These are phyloP conservation scores for Cyphomyrmex costatus DNA, from an alignment of 1,140 invertebrate species.

Conservation along the genomic window DNA sequence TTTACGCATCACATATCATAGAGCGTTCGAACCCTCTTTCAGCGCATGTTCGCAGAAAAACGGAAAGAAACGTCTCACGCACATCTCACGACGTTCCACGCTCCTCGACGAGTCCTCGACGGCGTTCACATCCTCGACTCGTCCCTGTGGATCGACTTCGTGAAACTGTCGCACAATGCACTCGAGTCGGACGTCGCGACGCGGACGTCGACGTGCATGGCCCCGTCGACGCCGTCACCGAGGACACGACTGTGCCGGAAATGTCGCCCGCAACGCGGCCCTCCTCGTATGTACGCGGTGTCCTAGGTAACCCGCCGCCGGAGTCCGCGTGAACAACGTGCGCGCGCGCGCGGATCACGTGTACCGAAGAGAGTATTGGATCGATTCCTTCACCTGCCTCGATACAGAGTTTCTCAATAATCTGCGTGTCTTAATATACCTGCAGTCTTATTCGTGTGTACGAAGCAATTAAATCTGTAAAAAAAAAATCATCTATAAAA, in stretches of 20 bases:
- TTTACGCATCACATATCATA: neutral
- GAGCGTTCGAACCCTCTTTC: neutral
- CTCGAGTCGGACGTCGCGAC: conserved; percentile 37
- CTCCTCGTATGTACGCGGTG: conserved; percentile 70
- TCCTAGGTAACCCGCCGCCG: conserved; percentile 72
- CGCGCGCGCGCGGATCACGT: conserved; percentile 43
- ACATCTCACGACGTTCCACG: conserved; percentile 34
- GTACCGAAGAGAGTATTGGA: conserved; percentile 56
- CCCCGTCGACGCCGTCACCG: conserved; percentile 68
- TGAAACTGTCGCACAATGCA: neutral
- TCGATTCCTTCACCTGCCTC: conserved; percentile 76
- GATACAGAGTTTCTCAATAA: conserved; percentile 55
- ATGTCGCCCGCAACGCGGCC: conserved; percentile 61
- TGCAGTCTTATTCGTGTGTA: neutral
- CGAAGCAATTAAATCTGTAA: neutral
- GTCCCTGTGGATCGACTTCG: neutral
- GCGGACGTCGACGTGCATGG: conserved; percentile 62
- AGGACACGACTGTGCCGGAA: conserved; percentile 52
- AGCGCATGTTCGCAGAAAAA: neutral
- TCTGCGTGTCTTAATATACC: conserved; percentile 49
- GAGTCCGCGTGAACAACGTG: neutral
- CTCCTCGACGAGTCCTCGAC: conserved; percentile 1
- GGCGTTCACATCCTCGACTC: conserved; percentile 12
- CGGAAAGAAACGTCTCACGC: neutral
- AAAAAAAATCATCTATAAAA: neutral